A percentile compares a stretch with the other conserved stretches of the same genome.
These are phyloP conservation scores for Temnothorax longispinosus DNA, from an alignment of 1,140 invertebrate species.

Conservation along the genomic window DNA sequence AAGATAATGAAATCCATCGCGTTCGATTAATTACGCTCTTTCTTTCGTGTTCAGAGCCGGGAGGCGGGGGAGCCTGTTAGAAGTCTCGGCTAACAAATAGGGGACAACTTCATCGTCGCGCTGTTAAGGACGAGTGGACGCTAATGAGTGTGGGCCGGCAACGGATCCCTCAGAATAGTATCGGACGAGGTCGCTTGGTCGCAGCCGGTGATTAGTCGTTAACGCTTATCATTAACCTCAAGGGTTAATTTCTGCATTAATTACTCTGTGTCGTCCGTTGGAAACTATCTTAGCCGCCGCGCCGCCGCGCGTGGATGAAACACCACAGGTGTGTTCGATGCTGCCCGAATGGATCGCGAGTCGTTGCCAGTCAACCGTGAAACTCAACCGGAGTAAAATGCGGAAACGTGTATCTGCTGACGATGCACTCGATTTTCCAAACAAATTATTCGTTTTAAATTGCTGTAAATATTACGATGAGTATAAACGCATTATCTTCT, in stretches of 20 bases:
- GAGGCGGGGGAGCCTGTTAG: background rate
- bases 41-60: constrained; percentile 9
- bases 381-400: constrained; percentile 28
- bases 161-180: constrained; percentile 69
- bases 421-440: background rate
- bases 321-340: constrained; percentile 62
- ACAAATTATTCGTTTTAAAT: background rate
- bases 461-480: background rate
- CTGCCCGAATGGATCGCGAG: background rate
- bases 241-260: constrained; percentile 81
- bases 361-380: constrained; percentile 16
- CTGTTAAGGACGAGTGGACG: constrained; percentile 60
- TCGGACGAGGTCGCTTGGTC: constrained; percentile 59
- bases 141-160: constrained; percentile 69
- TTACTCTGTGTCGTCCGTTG: constrained; percentile 70
- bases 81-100: constrained; percentile 63
- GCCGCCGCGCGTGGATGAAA: constrained; percentile 33
- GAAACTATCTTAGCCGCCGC: constrained; percentile 66
- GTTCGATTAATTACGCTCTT: constrained; percentile 51
- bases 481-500: background rate
- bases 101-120: constrained; percentile 60
- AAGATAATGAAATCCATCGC: constrained; percentile 53
- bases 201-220: constrained; percentile 79
- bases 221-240: constrained; percentile 82
- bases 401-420: background rate